Evolutionary conservation across 2,797 vertebrate species (phyloP), one percentile per base, ranked within the genome.

Genomic region (Rhynchonycteris naso): DNA sequence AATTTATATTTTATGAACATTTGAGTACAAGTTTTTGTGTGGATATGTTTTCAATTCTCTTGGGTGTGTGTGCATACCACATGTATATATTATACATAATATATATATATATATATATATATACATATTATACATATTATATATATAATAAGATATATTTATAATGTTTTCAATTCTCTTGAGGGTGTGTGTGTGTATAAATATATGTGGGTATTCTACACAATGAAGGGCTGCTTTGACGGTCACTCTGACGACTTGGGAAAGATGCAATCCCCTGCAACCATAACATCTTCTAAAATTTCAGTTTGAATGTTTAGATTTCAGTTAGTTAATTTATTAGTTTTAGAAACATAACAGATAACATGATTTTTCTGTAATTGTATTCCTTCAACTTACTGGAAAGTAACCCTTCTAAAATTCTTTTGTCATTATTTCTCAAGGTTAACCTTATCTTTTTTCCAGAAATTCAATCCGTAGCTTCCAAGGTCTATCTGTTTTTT

Each of bases 381-480:
- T 79, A 83, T 65, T 68, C 56, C 28, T 81, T 61, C 13, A 81
- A 33, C 19, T 54, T 63, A 78, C 16, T 54, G 18, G 66, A 22
- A 94, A 93, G 22, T 65, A 74, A 88, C 84, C 7, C 33, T 30
- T 28, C 61, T 90, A 35, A 78, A 82, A 93, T 72, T 85, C 26
- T 96, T 61, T 66, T n/a, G 28, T 71, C 61, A 88, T 66, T n/a
- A 85, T 54, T 93, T 88, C 56, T 93, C 30, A 87, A 59, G 6
- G 52, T 85, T 38, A 83, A 71, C 66, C 33, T 90, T 69, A 80
- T 22, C 61, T 93, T 78, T 76, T 78, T 58, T 33, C 15, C 13
- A 63, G 50, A 93, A 84, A 85, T 93, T 78, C 69, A 95, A 85
- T 56, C 18, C 18, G 94, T 93, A 66, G 72, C 47, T 93, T 72